These are phyloP conservation scores for Sebastes fasciatus DNA, from an alignment of 2,113 vertebrate genomes.

Conservation along the genomic window DNA sequence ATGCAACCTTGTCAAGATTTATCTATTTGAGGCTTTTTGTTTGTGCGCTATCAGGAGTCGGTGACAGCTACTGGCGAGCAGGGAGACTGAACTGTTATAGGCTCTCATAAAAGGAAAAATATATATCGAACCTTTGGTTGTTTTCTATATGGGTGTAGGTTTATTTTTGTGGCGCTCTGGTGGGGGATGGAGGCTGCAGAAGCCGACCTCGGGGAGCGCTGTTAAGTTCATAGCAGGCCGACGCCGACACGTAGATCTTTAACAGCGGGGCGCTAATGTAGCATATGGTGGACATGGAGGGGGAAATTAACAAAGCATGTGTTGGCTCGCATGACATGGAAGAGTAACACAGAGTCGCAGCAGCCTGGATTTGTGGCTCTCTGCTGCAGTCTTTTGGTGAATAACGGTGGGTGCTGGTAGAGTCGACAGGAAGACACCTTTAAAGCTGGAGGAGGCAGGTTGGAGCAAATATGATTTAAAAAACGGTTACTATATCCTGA, in stretches of 20 bases:
- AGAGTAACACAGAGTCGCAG: not conserved
- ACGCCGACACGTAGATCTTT: not conserved
- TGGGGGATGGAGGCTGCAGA: not conserved
- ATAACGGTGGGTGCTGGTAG: not conserved
- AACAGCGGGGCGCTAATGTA: constrained; percentile 38
- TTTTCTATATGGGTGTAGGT: constrained; percentile 6
- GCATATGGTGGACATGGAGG: constrained; percentile 36
- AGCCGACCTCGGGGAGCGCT: not conserved
- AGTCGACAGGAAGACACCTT: not conserved
- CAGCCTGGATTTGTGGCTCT: not conserved
- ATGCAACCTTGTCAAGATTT: constrained; percentile 44
- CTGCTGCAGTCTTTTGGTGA: constrained; percentile 13
- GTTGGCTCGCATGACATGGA: constrained; percentile 23
- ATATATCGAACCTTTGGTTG: constrained; percentile 19
- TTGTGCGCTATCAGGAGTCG: constrained; percentile 22
- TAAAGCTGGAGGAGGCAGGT: too few relatives aligned
- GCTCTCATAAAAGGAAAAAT: constrained; percentile 18
- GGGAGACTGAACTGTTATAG: constrained; percentile 1
- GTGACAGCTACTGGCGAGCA: constrained; percentile 14
- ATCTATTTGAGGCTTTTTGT: constrained; percentile 47
- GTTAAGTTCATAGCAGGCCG: constrained; percentile 11
- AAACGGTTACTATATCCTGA: too few relatives aligned
- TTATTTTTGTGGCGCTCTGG: not conserved
- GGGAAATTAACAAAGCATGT: constrained; percentile 28
- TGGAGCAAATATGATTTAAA: too few relatives aligned